Conservation (phyloP, 1,140 invertebrate species). For the Tetragnatha versicolor region DNA sequence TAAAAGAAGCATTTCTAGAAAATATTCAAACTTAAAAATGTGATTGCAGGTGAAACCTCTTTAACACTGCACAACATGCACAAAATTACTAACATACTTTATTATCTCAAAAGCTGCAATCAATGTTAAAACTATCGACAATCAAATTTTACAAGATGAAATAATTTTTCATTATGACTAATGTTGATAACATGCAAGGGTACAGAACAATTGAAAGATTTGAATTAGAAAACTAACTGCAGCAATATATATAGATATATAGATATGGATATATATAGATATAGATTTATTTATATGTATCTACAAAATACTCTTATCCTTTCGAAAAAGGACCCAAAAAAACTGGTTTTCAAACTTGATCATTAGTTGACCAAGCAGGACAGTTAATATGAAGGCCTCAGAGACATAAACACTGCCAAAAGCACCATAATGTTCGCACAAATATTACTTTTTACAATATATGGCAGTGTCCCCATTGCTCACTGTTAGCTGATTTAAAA, state of each 20-base stretch:
- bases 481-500: slow-evolving; percentile 1
- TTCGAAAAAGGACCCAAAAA: slow-evolving; percentile 23
- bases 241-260: slow-evolving; percentile 55
- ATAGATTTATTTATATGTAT: slow-evolving; percentile 53
- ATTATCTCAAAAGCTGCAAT: too few species aligned
- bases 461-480: slow-evolving; percentile 21
- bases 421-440: slow-evolving; percentile 46
- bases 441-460: slow-evolving; percentile 39
- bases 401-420: slow-evolving; percentile 42
- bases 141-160: background rate
- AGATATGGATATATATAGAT: slow-evolving; percentile 30
- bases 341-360: slow-evolving; percentile 29
- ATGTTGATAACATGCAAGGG: slow-evolving; percentile 8
- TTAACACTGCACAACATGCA: too few species aligned
- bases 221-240: slow-evolving; percentile 55
- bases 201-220: slow-evolving; percentile 30
- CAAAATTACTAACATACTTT: too few species aligned
- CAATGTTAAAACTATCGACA: slow-evolving; percentile 8
- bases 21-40: too few species aligned
- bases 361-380: slow-evolving; percentile 29
- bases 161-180: slow-evolving; percentile 6
- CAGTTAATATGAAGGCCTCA: slow-evolving; percentile 46
- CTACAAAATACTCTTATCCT: slow-evolving; percentile 54
- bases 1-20: too few species aligned
- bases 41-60: too few species aligned